Percentiles rank a stretch among this genome's conserved stretches.
phyloP scores from a whole-genome alignment of 1,140 invertebrate genomes.

The Heliconius eleuchia region DNA sequence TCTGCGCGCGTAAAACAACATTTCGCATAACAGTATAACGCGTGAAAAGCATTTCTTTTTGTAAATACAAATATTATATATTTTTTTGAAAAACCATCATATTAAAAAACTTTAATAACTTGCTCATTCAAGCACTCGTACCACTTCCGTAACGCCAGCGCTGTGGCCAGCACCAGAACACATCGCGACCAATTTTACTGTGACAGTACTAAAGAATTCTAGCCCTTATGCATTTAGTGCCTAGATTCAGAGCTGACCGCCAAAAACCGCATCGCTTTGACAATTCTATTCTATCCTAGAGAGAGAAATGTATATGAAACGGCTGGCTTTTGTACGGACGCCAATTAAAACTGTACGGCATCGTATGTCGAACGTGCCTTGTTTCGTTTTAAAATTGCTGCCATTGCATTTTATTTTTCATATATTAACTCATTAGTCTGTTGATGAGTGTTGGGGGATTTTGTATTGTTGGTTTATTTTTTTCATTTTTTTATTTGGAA shows the following conservation, averaged over 20 bases:
- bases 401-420: conserved; percentile 13
- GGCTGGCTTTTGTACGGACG: conserved; percentile 30
- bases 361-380: conserved; percentile 27
- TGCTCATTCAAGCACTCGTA: background rate
- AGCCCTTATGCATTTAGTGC: conserved; percentile 13
- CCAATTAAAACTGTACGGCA: conserved; percentile 29
- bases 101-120: background rate
- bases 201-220: conserved; percentile 29
- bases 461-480: background rate
- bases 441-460: conserved; percentile 3
- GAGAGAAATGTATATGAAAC: conserved; percentile 33
- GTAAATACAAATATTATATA: too few species aligned
- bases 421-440: conserved; percentile 10
- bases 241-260: conserved; percentile 1
- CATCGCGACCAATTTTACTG: conserved; percentile 15
- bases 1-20: too few species aligned
- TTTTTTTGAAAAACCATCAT: too few species aligned
- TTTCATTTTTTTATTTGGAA: background rate
- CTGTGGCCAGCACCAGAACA: background rate
- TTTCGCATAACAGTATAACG: too few species aligned
- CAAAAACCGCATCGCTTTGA: conserved; percentile 24
- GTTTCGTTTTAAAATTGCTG: conserved; percentile 6
- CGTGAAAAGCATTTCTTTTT: too few species aligned
- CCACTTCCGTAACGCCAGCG: background rate
- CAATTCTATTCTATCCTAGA: conserved; percentile 14